Base-by-base conservation (phyloP, 2,113 vertebrate species). In the Crotalus viridis region DNA sequence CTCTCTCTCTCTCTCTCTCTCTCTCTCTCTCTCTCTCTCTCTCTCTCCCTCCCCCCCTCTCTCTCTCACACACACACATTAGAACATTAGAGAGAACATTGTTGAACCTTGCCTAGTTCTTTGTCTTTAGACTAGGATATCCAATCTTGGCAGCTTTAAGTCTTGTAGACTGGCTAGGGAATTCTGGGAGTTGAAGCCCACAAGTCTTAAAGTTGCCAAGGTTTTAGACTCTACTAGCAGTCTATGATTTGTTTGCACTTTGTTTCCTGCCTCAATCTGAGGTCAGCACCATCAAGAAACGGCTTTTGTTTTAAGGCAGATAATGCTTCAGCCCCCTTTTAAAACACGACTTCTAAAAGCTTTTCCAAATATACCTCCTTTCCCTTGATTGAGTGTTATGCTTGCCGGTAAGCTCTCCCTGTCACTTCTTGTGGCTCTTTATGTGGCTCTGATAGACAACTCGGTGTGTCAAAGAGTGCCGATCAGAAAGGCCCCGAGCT, bases 391-490 rank as follows among this genome's bases (percentile, higher is more conserved):
- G 54, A n/a, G 10, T 46, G 55, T 19, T 90, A 85, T 61, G 85
- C 87, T 86, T 92, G 88, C 81, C 87, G n/a, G 59, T 86, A 43
- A 74, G 85, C 89, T 46, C 92, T 90, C 93, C 57, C 51, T 6
- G 19, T 56, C 48, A 87, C 43, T 33, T 26, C 92, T 87, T 43
- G 13, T 87, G 15, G 94, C 92, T 93, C 91, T 97, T n/a, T 85
- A 54, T 54, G 13, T 86, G 15, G 94, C 93, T 93, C 92, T 97
- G 97, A 98, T 93, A 97, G 98, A 95, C 97, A 97, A 93, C 92
- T 98, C 4, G 97, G 97, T 96, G 95, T 98, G 97, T 97, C 95
- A 98, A 98, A 92, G 92, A 95, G 97, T 95, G 96, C 97, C 96
- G 95, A 92, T 96, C 92, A 93, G 96, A 96, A 95, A 94, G 94